These are phyloP conservation scores for Halichondria panicea DNA, from an alignment of 37 sponge, comb jelly and placozoan species.

Conservation along the genomic window DNA sequence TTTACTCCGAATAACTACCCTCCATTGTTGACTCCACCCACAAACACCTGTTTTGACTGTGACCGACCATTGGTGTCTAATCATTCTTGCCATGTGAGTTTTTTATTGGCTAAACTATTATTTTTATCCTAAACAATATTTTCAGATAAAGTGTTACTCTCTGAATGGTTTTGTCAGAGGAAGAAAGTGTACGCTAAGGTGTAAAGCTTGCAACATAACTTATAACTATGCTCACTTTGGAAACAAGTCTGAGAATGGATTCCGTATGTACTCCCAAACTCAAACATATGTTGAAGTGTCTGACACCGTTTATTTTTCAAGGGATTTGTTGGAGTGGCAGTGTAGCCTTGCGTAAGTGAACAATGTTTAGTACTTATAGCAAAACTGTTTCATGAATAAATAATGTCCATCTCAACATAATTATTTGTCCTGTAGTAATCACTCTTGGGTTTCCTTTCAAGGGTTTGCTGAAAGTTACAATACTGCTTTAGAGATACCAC, in stretches of 20 bases:
- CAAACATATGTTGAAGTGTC: conserved; percentile 23
- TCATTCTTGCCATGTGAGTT: too few species aligned
- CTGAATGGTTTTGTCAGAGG: conserved; percentile 1
- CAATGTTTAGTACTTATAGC: neutral
- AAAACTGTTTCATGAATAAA: neutral
- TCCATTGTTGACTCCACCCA: too few species aligned
- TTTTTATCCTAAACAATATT: too few species aligned
- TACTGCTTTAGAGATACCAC: conserved; percentile 18
- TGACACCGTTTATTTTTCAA: conserved; percentile 17
- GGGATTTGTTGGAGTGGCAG: conserved; percentile 22
- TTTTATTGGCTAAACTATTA: too few species aligned
- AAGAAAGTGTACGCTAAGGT: conserved; percentile 4
- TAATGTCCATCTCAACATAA: neutral
- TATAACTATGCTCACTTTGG: conserved; percentile 37
- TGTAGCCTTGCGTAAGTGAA: conserved; percentile 43
- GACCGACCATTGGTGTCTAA: too few species aligned
- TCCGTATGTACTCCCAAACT: conserved; percentile 3
- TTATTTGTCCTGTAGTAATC: conserved; percentile 4
- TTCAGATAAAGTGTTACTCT: conserved; percentile 1
- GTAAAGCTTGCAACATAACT: conserved; percentile 4
- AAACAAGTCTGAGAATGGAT: conserved; percentile 17
- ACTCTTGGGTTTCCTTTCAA: conserved; percentile 41
- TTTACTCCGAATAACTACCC: too few species aligned
- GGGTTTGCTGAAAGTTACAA: conserved; percentile 43
- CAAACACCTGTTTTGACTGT: too few species aligned